Evolutionary conservation across 2,888 invertebrate genomes (phyloP).

Genomic region (Drosophila sordidula): DNA sequence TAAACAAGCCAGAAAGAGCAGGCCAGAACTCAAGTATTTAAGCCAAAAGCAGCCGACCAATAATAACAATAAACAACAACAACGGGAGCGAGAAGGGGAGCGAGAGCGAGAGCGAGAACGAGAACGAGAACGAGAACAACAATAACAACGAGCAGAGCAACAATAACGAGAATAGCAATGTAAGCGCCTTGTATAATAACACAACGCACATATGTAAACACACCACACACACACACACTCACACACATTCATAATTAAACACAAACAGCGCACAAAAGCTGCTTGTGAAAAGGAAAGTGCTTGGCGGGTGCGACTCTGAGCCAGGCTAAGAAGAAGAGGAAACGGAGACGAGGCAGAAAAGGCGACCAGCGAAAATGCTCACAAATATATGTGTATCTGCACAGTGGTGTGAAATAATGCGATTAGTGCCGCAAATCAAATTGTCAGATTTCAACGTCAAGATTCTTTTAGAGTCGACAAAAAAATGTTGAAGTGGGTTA

Average conservation of each 20-base stretch:
- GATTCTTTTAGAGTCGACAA: constrained; percentile 7
- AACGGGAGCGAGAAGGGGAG: not conserved
- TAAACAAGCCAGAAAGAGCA: constrained; percentile 36
- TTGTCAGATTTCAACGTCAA: constrained; percentile 52
- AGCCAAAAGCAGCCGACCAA: constrained; percentile 16
- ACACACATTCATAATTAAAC: constrained; percentile 69
- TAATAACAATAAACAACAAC: constrained; percentile 16
- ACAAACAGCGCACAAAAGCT: constrained; percentile 58
- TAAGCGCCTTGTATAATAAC: constrained; percentile 62
- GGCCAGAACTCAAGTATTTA: constrained; percentile 27
- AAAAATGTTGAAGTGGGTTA: constrained; percentile 53
- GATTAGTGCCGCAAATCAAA: constrained; percentile 58
- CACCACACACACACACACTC: constrained; percentile 44
- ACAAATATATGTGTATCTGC: constrained; percentile 4
- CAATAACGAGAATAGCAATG: constrained; percentile 38
- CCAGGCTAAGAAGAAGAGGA: constrained; percentile 1
- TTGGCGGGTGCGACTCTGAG: constrained; percentile 16
- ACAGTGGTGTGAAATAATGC: constrained; percentile 57
- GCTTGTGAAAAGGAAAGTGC: constrained; percentile 26
- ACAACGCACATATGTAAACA: constrained; percentile 56
- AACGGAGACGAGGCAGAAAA: constrained; percentile 19
- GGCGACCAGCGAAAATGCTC: constrained; percentile 13
- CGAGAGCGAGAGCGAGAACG: not conserved
- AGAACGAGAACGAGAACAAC: not conserved
- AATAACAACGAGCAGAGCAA: constrained; percentile 7